A percentile compares a stretch with the other conserved stretches of the same genome.
Evolutionary conservation across 1,140 invertebrate species (phyloP).

Genomic region (Tetragnatha versicolor): DNA sequence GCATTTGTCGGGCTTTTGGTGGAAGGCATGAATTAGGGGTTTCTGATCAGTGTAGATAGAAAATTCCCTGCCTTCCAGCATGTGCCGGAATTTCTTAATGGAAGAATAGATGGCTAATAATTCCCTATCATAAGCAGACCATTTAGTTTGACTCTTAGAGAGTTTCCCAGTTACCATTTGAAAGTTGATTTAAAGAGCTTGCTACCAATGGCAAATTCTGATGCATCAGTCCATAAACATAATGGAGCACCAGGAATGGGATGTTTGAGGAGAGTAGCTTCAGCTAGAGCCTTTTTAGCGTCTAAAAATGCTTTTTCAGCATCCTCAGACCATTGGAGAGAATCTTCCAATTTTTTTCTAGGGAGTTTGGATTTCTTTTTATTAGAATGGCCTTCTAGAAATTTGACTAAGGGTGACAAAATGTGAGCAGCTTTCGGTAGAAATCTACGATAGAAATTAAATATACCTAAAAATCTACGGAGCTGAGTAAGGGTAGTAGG

Average conservation of each 20-base stretch:
- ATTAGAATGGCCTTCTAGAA: not conserved
- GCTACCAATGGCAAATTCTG: not conserved
- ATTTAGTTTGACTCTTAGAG: not conserved
- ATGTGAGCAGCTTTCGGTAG: constrained; percentile 37
- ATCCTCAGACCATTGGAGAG: not conserved
- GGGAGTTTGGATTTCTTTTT: not conserved
- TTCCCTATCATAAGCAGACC: not conserved
- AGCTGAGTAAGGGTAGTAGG: constrained; percentile 61
- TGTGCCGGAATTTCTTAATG: not conserved
- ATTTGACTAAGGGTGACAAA: not conserved
- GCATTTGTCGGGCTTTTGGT: not conserved
- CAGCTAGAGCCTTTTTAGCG: not conserved
- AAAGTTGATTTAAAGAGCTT: not conserved
- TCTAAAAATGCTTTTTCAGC: not conserved
- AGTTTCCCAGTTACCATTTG: not conserved
- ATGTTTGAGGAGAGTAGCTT: not conserved
- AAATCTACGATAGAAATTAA: constrained; percentile 64
- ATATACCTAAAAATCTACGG: constrained; percentile 60
- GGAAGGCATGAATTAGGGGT: not conserved
- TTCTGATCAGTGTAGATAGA: not conserved
- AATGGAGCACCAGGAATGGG: too few relatives aligned
- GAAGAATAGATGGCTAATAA: not conserved
- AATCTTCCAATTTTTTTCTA: not conserved
- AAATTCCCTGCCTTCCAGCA: not conserved
- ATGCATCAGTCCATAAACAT: not conserved